Evolutionary conservation across 2,113 vertebrate species (phyloP).

Genomic region (Calonectris borealis): DNA sequence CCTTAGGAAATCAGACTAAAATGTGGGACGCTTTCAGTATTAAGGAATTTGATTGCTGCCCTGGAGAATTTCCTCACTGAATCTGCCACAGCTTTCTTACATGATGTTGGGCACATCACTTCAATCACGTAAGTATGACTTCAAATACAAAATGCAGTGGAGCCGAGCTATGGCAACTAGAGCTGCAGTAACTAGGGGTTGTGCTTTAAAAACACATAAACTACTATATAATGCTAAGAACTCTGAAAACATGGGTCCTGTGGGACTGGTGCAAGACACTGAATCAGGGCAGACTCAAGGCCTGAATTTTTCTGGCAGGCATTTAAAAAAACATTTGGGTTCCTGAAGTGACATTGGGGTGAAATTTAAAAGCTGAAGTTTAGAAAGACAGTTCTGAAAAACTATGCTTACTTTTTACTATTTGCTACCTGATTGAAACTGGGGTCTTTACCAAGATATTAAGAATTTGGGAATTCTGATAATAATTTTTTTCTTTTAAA

Average conservation of each 20-base stretch:
- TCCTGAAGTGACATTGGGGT: not conserved
- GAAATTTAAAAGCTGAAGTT: not conserved
- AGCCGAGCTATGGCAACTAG: not conserved
- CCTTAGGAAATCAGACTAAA: slow-evolving; percentile 38
- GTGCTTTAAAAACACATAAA: not conserved
- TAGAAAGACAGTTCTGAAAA: not conserved
- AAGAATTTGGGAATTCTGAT: not conserved
- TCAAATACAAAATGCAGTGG: not conserved
- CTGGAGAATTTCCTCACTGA: not conserved
- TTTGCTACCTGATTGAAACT: not conserved
- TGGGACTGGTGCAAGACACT: not conserved
- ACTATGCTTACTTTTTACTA: not conserved
- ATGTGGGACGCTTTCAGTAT: not conserved
- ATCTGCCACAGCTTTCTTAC: not conserved
- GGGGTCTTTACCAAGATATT: not conserved
- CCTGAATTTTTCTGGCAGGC: not conserved
- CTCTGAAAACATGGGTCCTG: not conserved
- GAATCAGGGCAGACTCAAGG: not conserved
- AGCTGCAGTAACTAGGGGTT: not conserved
- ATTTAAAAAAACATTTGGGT: not conserved
- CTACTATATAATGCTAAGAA: not conserved
- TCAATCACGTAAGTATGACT: not conserved
- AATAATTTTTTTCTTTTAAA: fast-evolving
- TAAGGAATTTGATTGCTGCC: not conserved
- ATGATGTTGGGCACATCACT: not conserved